A percentile compares a stretch with the other conserved stretches of the same genome.
These are phyloP conservation scores for Acomys russatus DNA, from an alignment of 2,797 vertebrate genomes.

Conservation along the genomic window DNA sequence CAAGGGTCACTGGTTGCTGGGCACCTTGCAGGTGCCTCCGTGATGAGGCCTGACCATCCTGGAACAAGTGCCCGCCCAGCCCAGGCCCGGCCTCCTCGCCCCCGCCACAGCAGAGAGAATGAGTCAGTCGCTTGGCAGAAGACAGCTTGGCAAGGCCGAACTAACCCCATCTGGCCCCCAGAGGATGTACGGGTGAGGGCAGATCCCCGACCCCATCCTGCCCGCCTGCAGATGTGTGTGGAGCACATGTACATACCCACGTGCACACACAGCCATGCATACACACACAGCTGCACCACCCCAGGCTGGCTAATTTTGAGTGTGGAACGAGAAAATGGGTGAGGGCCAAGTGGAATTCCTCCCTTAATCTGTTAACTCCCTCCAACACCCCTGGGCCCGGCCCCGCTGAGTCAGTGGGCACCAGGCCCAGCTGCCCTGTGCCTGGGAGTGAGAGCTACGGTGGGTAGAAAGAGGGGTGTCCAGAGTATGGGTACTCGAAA, in stretches of 20 bases:
- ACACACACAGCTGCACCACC: background rate
- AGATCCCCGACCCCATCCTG: slow-evolving; percentile 8
- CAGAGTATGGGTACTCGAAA: fast-evolving
- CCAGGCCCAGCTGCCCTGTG: background rate
- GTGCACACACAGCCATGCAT: background rate
- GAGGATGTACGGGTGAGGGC: slow-evolving; percentile 17
- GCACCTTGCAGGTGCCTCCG: slow-evolving; percentile 10
- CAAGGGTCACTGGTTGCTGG: slow-evolving; percentile 26
- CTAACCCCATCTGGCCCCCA: slow-evolving; percentile 71
- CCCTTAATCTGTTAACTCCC: slow-evolving; percentile 39
- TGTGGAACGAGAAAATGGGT: background rate
- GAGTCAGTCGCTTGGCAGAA: slow-evolving; percentile 81
- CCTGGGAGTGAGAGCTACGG: background rate
- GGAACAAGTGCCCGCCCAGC: background rate
- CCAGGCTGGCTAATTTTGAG: background rate
- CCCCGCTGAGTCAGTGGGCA: slow-evolving; percentile 59
- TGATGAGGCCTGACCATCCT: background rate
- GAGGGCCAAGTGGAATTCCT: slow-evolving; percentile 14
- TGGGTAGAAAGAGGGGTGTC: background rate
- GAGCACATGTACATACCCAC: background rate
- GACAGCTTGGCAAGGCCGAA: background rate
- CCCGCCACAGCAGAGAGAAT: background rate
- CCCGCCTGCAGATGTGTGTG: background rate
- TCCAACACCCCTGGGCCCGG: slow-evolving; percentile 2
- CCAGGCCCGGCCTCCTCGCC: background rate